These are phyloP conservation scores for Papilio machaon DNA, from an alignment of 1,140 invertebrate genomes.

Conservation along the genomic window DNA sequence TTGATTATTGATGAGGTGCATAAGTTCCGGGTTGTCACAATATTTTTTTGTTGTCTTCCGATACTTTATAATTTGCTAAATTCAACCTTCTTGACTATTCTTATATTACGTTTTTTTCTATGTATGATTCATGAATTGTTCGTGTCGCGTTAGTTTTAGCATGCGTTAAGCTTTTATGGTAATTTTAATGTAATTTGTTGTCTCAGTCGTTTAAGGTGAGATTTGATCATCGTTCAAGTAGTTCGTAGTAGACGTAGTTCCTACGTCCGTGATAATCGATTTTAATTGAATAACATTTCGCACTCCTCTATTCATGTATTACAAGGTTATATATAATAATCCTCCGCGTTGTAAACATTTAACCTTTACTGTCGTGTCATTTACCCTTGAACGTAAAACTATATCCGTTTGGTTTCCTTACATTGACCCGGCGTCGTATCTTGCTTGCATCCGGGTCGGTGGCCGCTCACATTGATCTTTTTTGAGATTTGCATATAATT, in stretches of 20 bases:
- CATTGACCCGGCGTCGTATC: constrained; percentile 6
- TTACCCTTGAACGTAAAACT: constrained; percentile 38
- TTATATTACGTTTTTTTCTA: background rate
- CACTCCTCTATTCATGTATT: background rate
- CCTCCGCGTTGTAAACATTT: constrained; percentile 7
- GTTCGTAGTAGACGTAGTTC: too few relatives aligned
- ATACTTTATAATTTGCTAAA: background rate
- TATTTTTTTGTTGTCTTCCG: constrained; percentile 31
- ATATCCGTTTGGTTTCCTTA: constrained; percentile 36
- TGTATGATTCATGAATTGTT: background rate
- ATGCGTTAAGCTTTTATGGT: constrained; percentile 47
- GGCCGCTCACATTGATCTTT: constrained; percentile 18
- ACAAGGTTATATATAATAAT: constrained; percentile 27
- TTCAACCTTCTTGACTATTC: constrained; percentile 14
- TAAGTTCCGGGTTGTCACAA: constrained; percentile 44
- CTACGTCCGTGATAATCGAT: background rate
- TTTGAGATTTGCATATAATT: constrained; percentile 25
- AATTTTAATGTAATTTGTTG: constrained; percentile 46
- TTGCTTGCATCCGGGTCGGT: constrained; percentile 33
- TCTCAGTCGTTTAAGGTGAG: constrained; percentile 35
- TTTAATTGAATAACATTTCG: background rate
- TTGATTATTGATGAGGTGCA: constrained; percentile 47
- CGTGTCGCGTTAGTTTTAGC: constrained; percentile 37
- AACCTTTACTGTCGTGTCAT: constrained; percentile 16
- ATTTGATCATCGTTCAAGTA: constrained; percentile 47